Evolutionary conservation across 53 echinoderm and acorn worm species (phyloP), one percentile per base, ranked within the genome.

Genomic region (Antedon mediterranea): DNA sequence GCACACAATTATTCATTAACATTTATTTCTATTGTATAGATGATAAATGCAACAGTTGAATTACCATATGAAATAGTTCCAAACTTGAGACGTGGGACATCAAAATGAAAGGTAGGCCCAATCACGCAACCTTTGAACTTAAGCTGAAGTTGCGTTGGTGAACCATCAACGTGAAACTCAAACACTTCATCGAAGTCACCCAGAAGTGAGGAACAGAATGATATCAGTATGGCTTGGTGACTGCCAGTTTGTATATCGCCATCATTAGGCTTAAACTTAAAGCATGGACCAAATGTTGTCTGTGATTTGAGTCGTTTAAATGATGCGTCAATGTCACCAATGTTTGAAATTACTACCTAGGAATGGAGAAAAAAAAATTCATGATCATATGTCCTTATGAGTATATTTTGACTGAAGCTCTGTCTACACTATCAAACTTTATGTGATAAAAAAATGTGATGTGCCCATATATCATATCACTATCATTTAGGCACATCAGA

Each of bases 21-120:
- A 11, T 37, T 37, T 37, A 6, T 4, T 37, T 11, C 37, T 37
- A 11, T 37, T n/a, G n/a, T n/a, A n/a, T n/a, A n/a, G n/a, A n/a
- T n/a, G n/a, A n/a, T n/a, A n/a, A n/a, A n/a, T n/a, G n/a, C n/a
- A n/a, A n/a, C n/a, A n/a, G n/a, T n/a, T n/a, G n/a, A n/a, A n/a
- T 82, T 80, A 93, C 98, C 98, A 82, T 98, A 98, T 71, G 98
- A 92, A 42, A 98, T 81, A 0, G 92, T 92, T 27, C 92, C 90
- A 93, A 90, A 98, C 82, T 98, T 98, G 32, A 98, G 82, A 28
- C 89, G 89, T 7, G 92, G 98, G 57, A 90, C 84, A 83, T 98
- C 92, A 86, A 98, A 98, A 73, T 98, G 98, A 82, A 98, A 98
- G 26, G 98, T 98, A 14, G 98, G 98, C 27, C 98, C 98, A 57